Evolutionary conservation across 2,113 vertebrate genomes (phyloP), one percentile per base, ranked within the genome.

Genomic region (Barnardius zonarius): DNA sequence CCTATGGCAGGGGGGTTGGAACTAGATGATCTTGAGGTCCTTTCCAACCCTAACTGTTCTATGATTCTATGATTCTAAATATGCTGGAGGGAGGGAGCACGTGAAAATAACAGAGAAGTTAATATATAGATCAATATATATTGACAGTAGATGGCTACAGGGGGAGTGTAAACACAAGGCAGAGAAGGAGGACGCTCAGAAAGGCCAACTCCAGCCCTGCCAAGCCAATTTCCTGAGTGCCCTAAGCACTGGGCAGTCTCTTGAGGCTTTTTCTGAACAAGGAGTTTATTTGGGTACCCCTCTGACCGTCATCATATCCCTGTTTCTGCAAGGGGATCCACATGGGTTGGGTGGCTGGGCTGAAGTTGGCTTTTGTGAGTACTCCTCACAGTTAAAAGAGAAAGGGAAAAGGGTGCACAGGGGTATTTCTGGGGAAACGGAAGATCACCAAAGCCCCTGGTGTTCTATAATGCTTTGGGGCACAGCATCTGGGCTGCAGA

Each of bases 371-470:
- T 82, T 75, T 27, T 68, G 11, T 2, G 1, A 46, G 11, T 43
- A 8, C 7, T 43, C 5, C 33, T 25, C 48, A 61, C 8, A 61
- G 57, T 55, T 25, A 35, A 24, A 77, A 75, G 20, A 69, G 51
- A 33, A 82, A 54, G 28, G 41, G 15, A 54, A 25, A 92, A 41
- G 19, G 22, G 9, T 11, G 14, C 44, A 33, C 7, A 76, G 77
- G 2, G 2, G 4, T 46, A 23, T 54, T 63, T 51, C 37, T 7
- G 48, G 9, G 27, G 43, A 68, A 51, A 51, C 13, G 12, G 43
- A 74, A 72, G 37, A 22, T 14, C 12, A 17, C 16, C 33, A 33
- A 44, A 75, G 22, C 14, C 28, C 18, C n/a, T 0, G 0, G 30
- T 61, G 46, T 31, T 67, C 49, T n/a, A 37, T 33, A 15, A 39